Evolutionary conservation across 1,140 invertebrate species (phyloP), one percentile per base, ranked within the genome.

Genomic region (Panagrolaimus sp.): DNA sequence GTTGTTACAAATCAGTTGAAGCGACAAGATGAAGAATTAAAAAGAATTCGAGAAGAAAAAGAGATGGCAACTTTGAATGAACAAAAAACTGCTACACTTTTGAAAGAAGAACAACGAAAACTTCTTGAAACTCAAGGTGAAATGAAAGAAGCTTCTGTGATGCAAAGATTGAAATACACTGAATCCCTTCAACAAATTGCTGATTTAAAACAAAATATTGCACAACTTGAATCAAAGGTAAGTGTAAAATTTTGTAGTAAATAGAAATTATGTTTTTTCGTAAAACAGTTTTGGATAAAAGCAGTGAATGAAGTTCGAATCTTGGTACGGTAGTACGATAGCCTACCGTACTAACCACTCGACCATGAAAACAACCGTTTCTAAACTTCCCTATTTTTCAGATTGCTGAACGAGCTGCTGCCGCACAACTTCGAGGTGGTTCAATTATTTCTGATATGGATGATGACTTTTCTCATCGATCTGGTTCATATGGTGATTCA

Each of bases 201-300:
- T n/a, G 94, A 96, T 84, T 87, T 98, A 15, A 91, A 90, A 71
- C 93, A 95, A 77, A 92, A 93, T 85, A 93, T 97, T 70, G 94
- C 93, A 9, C 88, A 91, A 78, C 88, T 96, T 68, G 93, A 97
- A 86, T 88, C 92, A 70, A 93, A 93, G 88, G 92, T 92, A 85
- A 78, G 71, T 72, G 62, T 65, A 48, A 43, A 28, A 69, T 14
- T n/a, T n/a, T n/a, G n/a, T n/a, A n/a, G n/a, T n/a, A n/a, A n/a
- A n/a, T n/a, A n/a, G n/a, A n/a, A n/a, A n/a, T n/a, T n/a, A n/a
- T n/a, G n/a, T n/a, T n/a, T n/a, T n/a, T n/a, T n/a, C n/a, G n/a
- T n/a, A n/a, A n/a, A n/a, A n/a, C n/a, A n/a, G n/a, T n/a, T n/a
- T n/a, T n/a, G n/a, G n/a, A n/a, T n/a, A n/a, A n/a, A n/a, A n/a